Evolutionary conservation across 2,113 vertebrate genomes (phyloP).

Genomic region (Nannobrachium achirus): DNA sequence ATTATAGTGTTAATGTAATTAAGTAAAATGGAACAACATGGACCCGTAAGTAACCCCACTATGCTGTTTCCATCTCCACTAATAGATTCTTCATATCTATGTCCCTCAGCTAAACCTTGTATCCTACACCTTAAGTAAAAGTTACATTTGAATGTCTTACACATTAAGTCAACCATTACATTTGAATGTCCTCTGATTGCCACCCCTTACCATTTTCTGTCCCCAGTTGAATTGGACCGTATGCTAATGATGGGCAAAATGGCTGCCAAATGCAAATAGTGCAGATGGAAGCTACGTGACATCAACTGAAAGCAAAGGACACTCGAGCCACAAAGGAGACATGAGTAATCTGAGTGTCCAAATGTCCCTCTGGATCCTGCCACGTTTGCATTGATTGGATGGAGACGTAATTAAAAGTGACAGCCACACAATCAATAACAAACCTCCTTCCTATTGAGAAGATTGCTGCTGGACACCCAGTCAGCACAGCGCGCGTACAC

Average conservation of each 20-base stretch:
- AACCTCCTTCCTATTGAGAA: constrained; percentile 17
- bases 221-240: not conserved
- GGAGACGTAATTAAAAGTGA: constrained; percentile 60
- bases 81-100: too few species aligned
- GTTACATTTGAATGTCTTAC: too few species aligned
- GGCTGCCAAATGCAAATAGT: constrained; percentile 23
- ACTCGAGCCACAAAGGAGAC: constrained; percentile 46
- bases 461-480: constrained; percentile 38
- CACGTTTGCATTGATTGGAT: constrained; percentile 60
- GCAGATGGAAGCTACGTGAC: constrained; percentile 21
- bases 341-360: constrained; percentile 53
- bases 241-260: not conserved
- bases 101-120: not conserved
- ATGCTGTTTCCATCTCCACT: too few species aligned
- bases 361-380: constrained; percentile 58
- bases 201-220: constrained; percentile 10
- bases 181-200: not conserved
- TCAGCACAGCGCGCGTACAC: constrained; percentile 16
- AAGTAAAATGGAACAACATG: too few species aligned
- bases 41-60: too few species aligned
- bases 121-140: too few species aligned
- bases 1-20: too few species aligned
- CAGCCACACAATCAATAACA: constrained; percentile 64
- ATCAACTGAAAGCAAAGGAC: constrained; percentile 25
- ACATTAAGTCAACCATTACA: too few species aligned